Conservation (phyloP, 92 coral and sea anemone species). For the Phenganax marumi region DNA sequence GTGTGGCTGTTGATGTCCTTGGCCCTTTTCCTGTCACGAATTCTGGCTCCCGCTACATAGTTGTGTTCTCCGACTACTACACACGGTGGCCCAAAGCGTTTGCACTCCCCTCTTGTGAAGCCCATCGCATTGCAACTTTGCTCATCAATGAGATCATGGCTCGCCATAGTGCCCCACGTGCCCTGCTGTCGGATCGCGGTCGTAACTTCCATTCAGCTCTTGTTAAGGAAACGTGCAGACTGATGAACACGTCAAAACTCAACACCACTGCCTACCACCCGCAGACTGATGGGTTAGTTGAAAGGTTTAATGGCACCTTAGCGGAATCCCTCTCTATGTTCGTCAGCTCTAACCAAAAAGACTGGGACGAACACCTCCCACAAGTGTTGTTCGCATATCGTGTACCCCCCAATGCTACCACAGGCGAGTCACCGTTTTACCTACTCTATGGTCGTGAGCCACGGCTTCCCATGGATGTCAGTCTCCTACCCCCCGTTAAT, state of each 20-base stretch:
- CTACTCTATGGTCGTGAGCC: conserved; percentile 60
- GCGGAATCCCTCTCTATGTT: conserved; percentile 54
- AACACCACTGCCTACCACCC: conserved; percentile 45
- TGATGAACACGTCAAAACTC: neutral
- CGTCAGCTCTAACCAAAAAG: conserved; percentile 42
- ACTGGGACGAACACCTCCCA: conserved; percentile 61
- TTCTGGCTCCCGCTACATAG: conserved; percentile 53
- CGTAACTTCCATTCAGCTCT: neutral
- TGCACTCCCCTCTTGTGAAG: conserved; percentile 41
- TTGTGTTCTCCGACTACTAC: conserved; percentile 53
- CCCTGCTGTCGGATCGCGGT: neutral
- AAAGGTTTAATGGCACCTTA: conserved; percentile 47
- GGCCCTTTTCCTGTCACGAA: conserved; percentile 59
- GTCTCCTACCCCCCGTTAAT: conserved; percentile 45
- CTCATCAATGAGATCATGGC: conserved; percentile 37
- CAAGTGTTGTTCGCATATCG: conserved; percentile 58
- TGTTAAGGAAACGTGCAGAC: neutral
- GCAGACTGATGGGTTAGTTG: conserved; percentile 51
- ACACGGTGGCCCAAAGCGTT: conserved; percentile 69
- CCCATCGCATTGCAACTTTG: conserved; percentile 44
- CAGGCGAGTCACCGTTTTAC: conserved; percentile 59
- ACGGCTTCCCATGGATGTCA: conserved; percentile 49
- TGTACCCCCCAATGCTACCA: conserved; percentile 43
- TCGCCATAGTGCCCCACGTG: conserved; percentile 52
- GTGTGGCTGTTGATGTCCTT: conserved; percentile 49